Evolutionary conservation across 2,888 invertebrate genomes (phyloP).

Genomic region (Eupithecia subfuscata): DNA sequence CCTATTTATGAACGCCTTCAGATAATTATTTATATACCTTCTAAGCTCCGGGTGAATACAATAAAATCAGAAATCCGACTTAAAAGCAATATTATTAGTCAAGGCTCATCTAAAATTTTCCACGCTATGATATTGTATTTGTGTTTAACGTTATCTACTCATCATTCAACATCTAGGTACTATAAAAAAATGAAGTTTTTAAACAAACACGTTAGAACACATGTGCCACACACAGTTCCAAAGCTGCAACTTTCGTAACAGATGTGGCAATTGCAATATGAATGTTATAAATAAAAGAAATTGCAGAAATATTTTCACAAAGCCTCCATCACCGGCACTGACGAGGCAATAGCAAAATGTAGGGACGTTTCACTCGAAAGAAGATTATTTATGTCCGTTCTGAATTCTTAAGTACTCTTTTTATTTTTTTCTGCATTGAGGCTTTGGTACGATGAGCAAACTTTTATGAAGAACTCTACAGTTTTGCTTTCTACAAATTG

Average conservation of each 20-base stretch:
- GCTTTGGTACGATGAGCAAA: background rate
- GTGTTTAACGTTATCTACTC: too few relatives aligned
- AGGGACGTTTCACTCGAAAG: constrained; percentile 1
- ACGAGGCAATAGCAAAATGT: background rate
- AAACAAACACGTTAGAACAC: background rate
- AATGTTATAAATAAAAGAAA: constrained; percentile 5
- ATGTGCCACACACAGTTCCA: background rate
- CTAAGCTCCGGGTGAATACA: background rate
- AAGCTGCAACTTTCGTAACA: background rate
- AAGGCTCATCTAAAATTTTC: background rate
- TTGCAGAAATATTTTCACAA: constrained; percentile 1
- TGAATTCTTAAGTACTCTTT: background rate
- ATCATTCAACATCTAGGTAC: background rate
- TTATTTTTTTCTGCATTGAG: background rate
- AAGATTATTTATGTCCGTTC: background rate
- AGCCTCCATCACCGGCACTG: background rate
- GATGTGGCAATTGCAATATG: constrained; percentile 1
- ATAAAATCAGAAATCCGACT: background rate
- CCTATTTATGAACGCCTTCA: too few relatives aligned
- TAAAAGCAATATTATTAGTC: background rate
- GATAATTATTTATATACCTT: background rate
- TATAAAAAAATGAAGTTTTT: background rate
- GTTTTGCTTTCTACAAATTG: background rate
- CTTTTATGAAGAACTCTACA: background rate
- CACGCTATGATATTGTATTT: too few relatives aligned